Percentiles rank a stretch among this genome's conserved stretches.
Conservation (phyloP, 1,140 invertebrate species). For the Drosophila lacteicornis region DNA sequence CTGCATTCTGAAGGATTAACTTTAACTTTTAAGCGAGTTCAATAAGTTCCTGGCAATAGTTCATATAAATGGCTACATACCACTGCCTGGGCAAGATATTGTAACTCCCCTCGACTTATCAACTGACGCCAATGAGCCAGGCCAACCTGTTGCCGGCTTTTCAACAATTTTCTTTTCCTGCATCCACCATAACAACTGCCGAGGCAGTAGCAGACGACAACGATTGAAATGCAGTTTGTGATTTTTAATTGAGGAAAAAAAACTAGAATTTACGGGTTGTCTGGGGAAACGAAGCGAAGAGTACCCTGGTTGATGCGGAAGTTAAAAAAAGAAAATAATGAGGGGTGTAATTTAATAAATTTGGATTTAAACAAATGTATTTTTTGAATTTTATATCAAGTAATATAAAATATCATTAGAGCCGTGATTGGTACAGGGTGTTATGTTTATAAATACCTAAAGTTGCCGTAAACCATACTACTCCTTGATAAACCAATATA, state of each 20-base stretch:
- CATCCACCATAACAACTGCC: constrained; percentile 33
- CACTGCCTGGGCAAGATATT: constrained; percentile 4
- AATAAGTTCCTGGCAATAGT: not conserved
- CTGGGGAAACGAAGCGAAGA: not conserved
- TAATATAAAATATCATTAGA: not conserved
- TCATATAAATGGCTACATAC: not conserved
- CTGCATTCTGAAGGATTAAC: constrained; percentile 44
- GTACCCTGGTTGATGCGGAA: constrained; percentile 4
- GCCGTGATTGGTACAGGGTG: too few relatives aligned
- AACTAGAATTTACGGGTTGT: constrained; percentile 30
- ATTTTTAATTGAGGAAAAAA: constrained; percentile 80
- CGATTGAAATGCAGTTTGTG: constrained; percentile 73
- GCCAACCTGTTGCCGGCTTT: constrained; percentile 68
- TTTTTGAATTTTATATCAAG: too few relatives aligned
- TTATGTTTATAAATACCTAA: too few relatives aligned
- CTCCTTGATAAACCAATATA: too few relatives aligned
- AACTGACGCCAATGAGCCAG: constrained; percentile 48
- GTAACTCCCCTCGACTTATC: constrained; percentile 16
- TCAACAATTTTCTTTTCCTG: constrained; percentile 74
- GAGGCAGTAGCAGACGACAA: constrained; percentile 39
- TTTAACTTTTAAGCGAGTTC: constrained; percentile 14
- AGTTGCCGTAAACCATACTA: too few relatives aligned
- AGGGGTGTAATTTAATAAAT: not conserved
- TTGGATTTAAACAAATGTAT: not conserved
- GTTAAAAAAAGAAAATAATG: not conserved